Evolutionary conservation across 2,888 invertebrate genomes (phyloP).

Genomic region (Ochropacha duplaris): DNA sequence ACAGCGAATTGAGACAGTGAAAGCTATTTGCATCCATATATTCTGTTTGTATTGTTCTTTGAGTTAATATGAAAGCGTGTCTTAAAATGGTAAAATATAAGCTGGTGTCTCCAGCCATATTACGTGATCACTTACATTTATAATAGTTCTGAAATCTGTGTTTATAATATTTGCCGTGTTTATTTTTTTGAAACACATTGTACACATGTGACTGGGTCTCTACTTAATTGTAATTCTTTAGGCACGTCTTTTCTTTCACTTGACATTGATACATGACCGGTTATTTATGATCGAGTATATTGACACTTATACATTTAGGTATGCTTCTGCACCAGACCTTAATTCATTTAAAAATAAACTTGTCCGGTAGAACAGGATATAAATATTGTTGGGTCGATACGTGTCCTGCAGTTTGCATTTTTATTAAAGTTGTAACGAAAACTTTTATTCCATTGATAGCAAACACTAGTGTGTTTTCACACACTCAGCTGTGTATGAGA

Average conservation of each 20-base stretch:
- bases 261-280: conserved; percentile 75
- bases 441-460: background rate
- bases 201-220: conserved; percentile 12
- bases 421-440: background rate
- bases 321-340: conserved; percentile 23
- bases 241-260: conserved; percentile 70
- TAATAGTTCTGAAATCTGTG: too few species aligned
- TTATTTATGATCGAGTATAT: conserved; percentile 58
- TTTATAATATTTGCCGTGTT: too few species aligned
- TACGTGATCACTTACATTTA: background rate
- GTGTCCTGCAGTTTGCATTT: background rate
- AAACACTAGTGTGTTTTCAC: background rate
- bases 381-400: background rate
- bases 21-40: conserved; percentile 55
- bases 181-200: too few species aligned
- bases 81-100: background rate
- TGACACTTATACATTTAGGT: conserved; percentile 50
- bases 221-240: conserved; percentile 50
- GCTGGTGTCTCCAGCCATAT: background rate
- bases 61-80: conserved; percentile 20
- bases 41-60: conserved; percentile 13
- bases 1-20: conserved; percentile 60
- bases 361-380: background rate
- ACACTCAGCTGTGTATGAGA: background rate
- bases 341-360: background rate